These are phyloP conservation scores for Drosophila prosaltans DNA, from an alignment of 1,140 invertebrate species.

Conservation along the genomic window DNA sequence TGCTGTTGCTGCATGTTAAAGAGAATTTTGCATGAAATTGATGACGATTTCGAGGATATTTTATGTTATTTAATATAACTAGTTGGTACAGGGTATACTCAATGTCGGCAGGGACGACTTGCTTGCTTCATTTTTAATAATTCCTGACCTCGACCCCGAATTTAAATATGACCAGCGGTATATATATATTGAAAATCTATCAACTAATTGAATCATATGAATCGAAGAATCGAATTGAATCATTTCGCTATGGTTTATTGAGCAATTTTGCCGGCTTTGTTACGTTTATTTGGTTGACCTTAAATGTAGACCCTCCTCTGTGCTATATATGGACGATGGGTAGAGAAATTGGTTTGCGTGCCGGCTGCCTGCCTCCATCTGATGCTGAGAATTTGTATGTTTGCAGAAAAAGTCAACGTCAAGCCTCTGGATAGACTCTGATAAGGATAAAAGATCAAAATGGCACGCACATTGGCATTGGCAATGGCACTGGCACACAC, in stretches of 20 bases:
- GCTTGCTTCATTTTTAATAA: too few relatives aligned
- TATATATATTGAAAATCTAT: not conserved
- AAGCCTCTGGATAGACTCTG: conserved; percentile 45
- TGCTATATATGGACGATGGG: not conserved
- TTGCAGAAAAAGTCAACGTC: conserved; percentile 66
- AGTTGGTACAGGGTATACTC: too few relatives aligned
- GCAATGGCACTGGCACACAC: conserved; percentile 1
- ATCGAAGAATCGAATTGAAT: conserved; percentile 1
- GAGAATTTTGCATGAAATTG: too few relatives aligned
- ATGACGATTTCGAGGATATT: too few relatives aligned
- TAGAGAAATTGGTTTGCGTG: not conserved
- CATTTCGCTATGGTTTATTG: conserved; percentile 3
- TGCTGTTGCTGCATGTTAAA: too few relatives aligned
- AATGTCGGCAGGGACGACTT: too few relatives aligned
- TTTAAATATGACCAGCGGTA: too few relatives aligned
- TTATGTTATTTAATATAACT: too few relatives aligned
- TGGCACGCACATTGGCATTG: conserved; percentile 17
- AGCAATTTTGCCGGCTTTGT: conserved; percentile 1
- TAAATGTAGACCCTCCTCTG: not conserved
- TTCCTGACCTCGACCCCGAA: too few relatives aligned
- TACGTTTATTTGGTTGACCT: conserved; percentile 1
- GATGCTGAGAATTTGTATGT: conserved; percentile 36
- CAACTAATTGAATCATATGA: not conserved
- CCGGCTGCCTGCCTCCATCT: not conserved
- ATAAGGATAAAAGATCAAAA: conserved; percentile 13